Percentiles rank a stretch among this genome's conserved stretches.
Conservation (phyloP, 2,797 vertebrate genomes). For the Naso thynnoides region DNA sequence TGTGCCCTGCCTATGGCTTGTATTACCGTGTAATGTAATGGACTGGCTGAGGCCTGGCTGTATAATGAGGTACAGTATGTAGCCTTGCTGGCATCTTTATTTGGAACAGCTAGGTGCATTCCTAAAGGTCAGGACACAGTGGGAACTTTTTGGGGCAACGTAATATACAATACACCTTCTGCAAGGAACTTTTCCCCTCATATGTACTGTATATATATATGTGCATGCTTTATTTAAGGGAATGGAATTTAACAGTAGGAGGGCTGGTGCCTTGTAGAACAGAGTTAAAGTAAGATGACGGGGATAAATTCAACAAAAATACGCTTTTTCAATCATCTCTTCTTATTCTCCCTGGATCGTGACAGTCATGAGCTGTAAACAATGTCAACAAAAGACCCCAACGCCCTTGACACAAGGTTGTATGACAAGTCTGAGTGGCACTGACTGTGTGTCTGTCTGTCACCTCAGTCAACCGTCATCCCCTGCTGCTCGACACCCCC, state of each 20-base stretch:
- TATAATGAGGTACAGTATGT: constrained; percentile 67
- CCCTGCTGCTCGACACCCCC: constrained; percentile 20
- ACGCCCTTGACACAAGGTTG: constrained; percentile 71
- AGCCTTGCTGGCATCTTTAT: constrained; percentile 67
- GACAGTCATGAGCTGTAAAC: constrained; percentile 33
- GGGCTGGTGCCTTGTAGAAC: background rate
- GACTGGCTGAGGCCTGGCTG: constrained; percentile 54
- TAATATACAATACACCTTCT: background rate
- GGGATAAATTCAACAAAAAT: background rate
- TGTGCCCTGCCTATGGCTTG: constrained; percentile 76
- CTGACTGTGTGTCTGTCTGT: constrained; percentile 51
- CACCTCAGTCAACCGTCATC: constrained; percentile 59
- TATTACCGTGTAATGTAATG: constrained; percentile 72
- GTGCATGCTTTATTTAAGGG: background rate
- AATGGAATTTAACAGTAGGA: background rate
- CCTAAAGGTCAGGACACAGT: constrained; percentile 57
- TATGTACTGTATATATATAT: background rate
- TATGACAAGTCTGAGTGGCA: constrained; percentile 63
- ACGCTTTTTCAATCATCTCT: background rate
- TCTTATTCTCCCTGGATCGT: background rate
- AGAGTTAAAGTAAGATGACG: background rate
- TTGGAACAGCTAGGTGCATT: constrained; percentile 70
- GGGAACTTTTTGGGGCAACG: constrained; percentile 30
- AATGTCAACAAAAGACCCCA: constrained; percentile 32
- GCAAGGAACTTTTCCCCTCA: background rate